A percentile compares a stretch with the other conserved stretches of the same genome.
Evolutionary conservation across 2,888 invertebrate genomes (phyloP).

Genomic region (Halocaridina rubra): DNA sequence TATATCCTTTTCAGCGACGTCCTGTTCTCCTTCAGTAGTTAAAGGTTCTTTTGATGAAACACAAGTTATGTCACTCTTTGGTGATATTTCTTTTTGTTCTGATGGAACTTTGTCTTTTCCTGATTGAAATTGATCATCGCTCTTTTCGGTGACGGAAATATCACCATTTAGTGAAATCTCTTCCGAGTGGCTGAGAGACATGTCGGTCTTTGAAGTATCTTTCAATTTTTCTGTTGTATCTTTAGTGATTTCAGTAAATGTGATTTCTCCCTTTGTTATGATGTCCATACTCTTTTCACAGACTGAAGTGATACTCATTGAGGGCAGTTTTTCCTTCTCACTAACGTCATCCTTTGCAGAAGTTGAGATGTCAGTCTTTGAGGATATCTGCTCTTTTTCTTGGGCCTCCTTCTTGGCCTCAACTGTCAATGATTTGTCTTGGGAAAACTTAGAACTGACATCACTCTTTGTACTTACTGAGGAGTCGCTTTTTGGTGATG

Average conservation of each 20-base stretch:
- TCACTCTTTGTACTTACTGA: constrained; percentile 30
- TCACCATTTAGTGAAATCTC: not conserved
- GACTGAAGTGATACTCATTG: too few species aligned
- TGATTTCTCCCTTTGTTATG: not conserved
- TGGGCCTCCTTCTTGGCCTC: not conserved
- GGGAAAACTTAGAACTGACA: not conserved
- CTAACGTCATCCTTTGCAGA: not conserved
- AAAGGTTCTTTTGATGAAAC: not conserved
- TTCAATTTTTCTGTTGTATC: not conserved
- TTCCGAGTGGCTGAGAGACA: not conserved
- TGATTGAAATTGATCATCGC: not conserved
- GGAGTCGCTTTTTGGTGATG: constrained; percentile 32
- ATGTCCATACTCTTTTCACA: too few species aligned
- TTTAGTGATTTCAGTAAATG: not conserved
- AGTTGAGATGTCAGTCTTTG: not conserved
- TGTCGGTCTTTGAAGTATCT: not conserved
- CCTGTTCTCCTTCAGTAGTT: too few species aligned
- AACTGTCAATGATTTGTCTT: not conserved
- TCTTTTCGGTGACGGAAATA: not conserved
- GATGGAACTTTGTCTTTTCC: not conserved
- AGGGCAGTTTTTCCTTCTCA: too few species aligned
- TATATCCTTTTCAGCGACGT: constrained; percentile 1
- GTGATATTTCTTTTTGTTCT: constrained; percentile 18
- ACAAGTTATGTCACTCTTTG: constrained; percentile 27
- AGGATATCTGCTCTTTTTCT: constrained; percentile 23